Conservation (phyloP, 64 coral and sea anemone species). For the Stylophora pistillata region DNA sequence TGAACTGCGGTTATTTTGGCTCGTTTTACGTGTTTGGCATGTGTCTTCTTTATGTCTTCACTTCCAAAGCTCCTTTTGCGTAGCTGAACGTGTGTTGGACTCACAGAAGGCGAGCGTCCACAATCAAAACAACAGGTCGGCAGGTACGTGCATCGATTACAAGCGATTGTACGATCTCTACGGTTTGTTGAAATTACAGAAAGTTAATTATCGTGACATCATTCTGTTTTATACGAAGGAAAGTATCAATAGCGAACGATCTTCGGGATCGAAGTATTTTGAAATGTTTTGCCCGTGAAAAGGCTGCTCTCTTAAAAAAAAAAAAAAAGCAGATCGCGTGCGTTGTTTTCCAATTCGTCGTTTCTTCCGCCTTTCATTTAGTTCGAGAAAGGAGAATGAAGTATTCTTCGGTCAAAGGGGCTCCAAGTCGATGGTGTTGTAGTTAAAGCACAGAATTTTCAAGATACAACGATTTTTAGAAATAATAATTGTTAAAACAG, state of each 20-base stretch:
- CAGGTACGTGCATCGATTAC: not conserved
- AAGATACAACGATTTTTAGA: too few relatives aligned
- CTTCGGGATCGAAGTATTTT: too few relatives aligned
- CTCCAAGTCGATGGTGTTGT: too few relatives aligned
- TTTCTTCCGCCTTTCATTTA: too few relatives aligned
- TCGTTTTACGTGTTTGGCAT: not conserved
- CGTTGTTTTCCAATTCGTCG: too few relatives aligned
- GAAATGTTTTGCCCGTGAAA: too few relatives aligned
- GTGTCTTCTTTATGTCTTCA: not conserved
- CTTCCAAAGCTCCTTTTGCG: not conserved
- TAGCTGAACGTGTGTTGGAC: not conserved
- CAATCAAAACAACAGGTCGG: not conserved
- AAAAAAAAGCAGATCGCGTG: too few relatives aligned
- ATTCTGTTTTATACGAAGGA: not conserved
- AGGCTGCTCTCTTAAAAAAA: too few relatives aligned
- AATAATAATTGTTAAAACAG: too few relatives aligned
- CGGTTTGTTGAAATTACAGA: not conserved
- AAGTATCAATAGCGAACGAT: not conserved
- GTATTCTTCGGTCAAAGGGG: too few relatives aligned
- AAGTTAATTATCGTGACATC: not conserved
- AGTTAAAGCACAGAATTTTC: too few relatives aligned
- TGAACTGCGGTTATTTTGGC: not conserved
- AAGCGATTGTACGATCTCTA: not conserved
- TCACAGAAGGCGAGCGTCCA: not conserved
- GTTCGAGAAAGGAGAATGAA: too few relatives aligned